A percentile compares a stretch with the other conserved stretches of the same genome.
phyloP scores from a whole-genome alignment of 2,113 vertebrate species.

The Heterotilapia buettikoferi region DNA sequence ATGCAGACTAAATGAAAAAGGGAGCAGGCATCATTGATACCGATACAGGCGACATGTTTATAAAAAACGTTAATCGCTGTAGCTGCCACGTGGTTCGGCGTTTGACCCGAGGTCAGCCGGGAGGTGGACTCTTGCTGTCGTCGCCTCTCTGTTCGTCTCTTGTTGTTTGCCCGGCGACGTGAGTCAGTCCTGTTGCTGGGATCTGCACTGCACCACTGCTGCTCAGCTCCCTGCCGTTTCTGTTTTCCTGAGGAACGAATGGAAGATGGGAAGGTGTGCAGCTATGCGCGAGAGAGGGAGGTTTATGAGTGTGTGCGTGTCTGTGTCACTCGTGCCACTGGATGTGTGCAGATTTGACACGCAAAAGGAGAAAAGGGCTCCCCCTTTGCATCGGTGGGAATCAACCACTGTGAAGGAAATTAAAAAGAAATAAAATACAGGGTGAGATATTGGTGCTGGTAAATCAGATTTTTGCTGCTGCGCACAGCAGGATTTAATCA shows the following conservation, averaged over 20 bases:
- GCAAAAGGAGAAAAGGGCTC: background rate
- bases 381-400: background rate
- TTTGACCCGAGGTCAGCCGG: conserved; percentile 44
- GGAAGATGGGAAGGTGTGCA: background rate
- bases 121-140: conserved; percentile 45
- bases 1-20: background rate
- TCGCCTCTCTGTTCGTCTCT: background rate
- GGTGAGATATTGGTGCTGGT: conserved; percentile 10
- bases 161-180: conserved; percentile 52
- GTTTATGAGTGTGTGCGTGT: background rate
- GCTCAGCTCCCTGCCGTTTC: conserved; percentile 40
- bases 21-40: background rate
- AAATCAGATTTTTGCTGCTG: conserved; percentile 35
- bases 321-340: rapidly evolving
- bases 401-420: conserved; percentile 18
- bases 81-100: background rate
- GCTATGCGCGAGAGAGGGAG: background rate
- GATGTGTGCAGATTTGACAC: background rate
- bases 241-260: conserved; percentile 24
- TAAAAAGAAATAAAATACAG: background rate
- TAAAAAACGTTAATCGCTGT: conserved; percentile 10
- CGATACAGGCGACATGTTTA: conserved; percentile 7
- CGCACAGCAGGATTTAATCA: conserved; percentile 33
- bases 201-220: conserved; percentile 65
- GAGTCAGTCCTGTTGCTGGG: conserved; percentile 45